phyloP scores from a whole-genome alignment of 2,888 invertebrate genomes.

The Syrphus vitripennis region DNA sequence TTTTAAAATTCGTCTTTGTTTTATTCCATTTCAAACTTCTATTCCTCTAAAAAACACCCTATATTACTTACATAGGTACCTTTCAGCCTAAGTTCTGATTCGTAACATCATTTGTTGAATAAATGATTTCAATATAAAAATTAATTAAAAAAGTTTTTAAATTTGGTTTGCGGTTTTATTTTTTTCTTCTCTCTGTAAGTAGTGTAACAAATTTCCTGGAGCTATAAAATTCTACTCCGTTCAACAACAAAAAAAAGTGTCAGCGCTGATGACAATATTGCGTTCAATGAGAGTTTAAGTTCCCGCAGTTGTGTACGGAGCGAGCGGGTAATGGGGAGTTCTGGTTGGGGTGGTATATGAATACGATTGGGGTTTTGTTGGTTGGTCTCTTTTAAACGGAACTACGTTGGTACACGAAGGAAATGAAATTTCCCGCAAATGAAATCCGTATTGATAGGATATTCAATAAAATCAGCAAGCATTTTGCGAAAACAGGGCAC shows the following conservation, averaged over 20 bases:
- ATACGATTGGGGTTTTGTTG: neutral
- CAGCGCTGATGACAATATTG: neutral
- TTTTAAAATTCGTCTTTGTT: too few relatives aligned
- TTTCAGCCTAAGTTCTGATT: neutral
- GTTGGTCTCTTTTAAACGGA: constrained; percentile 5
- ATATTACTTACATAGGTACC: too few relatives aligned
- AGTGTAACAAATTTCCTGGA: neutral
- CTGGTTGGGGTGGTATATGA: neutral
- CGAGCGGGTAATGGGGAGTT: neutral
- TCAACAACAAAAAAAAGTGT: constrained; percentile 5
- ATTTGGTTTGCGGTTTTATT: neutral
- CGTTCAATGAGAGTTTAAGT: neutral
- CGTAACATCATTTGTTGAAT: neutral
- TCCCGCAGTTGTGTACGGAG: neutral
- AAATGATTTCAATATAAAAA: neutral
- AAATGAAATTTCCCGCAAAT: constrained; percentile 56
- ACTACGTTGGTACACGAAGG: constrained; percentile 25
- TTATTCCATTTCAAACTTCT: too few relatives aligned
- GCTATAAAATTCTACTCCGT: neutral
- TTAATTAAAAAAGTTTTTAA: neutral
- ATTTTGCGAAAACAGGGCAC: constrained; percentile 18
- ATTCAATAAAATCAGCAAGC: constrained; percentile 42
- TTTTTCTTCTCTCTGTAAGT: neutral
- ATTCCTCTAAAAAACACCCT: too few relatives aligned
- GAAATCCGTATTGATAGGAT: constrained; percentile 41